Base-by-base conservation (phyloP, 2,888 invertebrate species). In the Caenorhabditis sp. region DNA sequence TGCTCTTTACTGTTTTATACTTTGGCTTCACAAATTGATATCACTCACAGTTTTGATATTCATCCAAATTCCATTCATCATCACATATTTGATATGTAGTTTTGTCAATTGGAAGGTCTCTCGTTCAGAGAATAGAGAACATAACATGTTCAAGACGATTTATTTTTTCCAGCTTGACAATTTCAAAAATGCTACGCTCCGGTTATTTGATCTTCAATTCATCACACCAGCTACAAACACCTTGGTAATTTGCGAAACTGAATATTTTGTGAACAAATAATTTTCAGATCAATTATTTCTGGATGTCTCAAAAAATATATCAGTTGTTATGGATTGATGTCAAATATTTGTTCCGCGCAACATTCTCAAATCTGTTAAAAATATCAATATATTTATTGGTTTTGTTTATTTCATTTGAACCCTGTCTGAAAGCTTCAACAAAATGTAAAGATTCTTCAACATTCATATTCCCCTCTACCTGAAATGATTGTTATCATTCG, bases 171-270 rank as follows among this genome's bases (percentile, higher is more conserved):
- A 73, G 73, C 21, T 73, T 17, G 55, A 50, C 27, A 68, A 68
- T 21, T 62, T 73, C 50, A 68, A 68, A 53, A 14, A 19, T 27
- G 63, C 73, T 12, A 63, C 73, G 55, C 62, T 73, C 58, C 73
- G 73, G 43, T 51, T 73, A 49, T 73, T 73, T 66, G 73, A 73
- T 21, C 62, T 73, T 53, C 73, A 73, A 57, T 73, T 73, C 50
- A 66, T 73, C 57, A 73, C 73, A 55, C 73, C 73, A 24, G 66
- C 65, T 24, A 62, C 66, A 37, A 73, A 66, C 59, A 65, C 68
- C 26, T 23, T 73, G 68, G 73, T 73, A 55, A 53, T 31, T 31
- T 10, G 10, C 31, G 10, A 31, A 31, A 31, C 31, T 10, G 31
- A 6, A 10, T 31, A 31, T 31, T 31, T 31, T 31, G n/a, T n/a